Conservation (phyloP, 2,888 invertebrate genomes). For the Oscheius onirici region DNA sequence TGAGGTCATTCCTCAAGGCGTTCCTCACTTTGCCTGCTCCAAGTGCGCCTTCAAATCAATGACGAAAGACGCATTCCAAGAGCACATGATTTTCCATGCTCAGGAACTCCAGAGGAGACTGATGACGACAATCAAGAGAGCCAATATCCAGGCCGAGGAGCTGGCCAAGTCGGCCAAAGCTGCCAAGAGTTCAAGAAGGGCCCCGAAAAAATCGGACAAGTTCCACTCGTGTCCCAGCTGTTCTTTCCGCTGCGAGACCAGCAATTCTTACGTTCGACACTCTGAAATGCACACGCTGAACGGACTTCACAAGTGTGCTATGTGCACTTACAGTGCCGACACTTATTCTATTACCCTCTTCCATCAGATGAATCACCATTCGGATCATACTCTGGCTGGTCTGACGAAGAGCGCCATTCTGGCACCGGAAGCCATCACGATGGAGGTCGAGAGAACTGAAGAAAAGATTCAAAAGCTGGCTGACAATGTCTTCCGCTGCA, state of each 20-base stretch:
- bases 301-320: constrained; percentile 37
- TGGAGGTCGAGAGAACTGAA: constrained; percentile 11
- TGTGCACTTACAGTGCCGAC: constrained; percentile 57
- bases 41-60: constrained; percentile 52
- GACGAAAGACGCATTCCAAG: constrained; percentile 36
- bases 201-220: constrained; percentile 30
- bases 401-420: constrained; percentile 30
- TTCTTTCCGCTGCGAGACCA: constrained; percentile 53
- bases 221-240: constrained; percentile 41
- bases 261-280: constrained; percentile 47
- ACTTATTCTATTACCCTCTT: constrained; percentile 52
- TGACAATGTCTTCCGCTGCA: background rate
- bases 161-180: constrained; percentile 28
- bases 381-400: constrained; percentile 23
- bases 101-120: constrained; percentile 52
- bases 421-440: constrained; percentile 8
- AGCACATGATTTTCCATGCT: constrained; percentile 55
- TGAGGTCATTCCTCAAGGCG: constrained; percentile 50
- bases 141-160: constrained; percentile 34
- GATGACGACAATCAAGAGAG: constrained; percentile 53
- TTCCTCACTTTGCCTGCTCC: constrained; percentile 46
- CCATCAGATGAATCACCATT: constrained; percentile 60
- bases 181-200: background rate
- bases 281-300: constrained; percentile 53
- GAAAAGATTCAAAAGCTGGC: constrained; percentile 5